These are phyloP conservation scores for Teinopalpus imperialis DNA, from an alignment of 2,888 invertebrate genomes.

Conservation along the genomic window DNA sequence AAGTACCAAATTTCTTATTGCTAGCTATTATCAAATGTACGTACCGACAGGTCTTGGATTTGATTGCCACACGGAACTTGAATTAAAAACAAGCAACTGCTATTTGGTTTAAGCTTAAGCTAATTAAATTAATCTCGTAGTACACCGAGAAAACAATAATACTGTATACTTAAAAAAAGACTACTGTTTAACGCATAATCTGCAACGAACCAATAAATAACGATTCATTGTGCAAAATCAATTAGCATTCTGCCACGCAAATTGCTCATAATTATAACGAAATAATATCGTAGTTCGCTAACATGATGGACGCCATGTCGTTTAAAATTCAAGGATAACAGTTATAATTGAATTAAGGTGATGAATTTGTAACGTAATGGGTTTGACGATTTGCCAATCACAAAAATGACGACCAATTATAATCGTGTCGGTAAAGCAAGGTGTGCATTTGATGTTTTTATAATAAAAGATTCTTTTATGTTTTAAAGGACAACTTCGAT, in stretches of 20 bases:
- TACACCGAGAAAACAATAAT: too few relatives aligned
- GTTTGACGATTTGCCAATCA: conserved; percentile 11
- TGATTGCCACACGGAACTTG: not conserved
- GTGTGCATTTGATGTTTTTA: conserved; percentile 3
- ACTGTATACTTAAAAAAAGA: not conserved
- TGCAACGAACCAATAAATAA: conserved; percentile 1
- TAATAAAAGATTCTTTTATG: too few relatives aligned
- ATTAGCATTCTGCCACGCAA: conserved; percentile 41
- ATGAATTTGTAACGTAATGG: conserved; percentile 22
- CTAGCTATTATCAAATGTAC: too few relatives aligned
- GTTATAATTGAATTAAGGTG: conserved; percentile 19
- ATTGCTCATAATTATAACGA: conserved; percentile 24
- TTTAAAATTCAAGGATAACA: conserved; percentile 22
- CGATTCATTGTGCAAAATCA: conserved; percentile 32
- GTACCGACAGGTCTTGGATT: not conserved
- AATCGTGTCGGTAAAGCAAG: conserved; percentile 6
- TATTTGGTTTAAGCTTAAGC: too few relatives aligned
- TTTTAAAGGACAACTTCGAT: too few relatives aligned
- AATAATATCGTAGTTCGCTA: conserved; percentile 24
- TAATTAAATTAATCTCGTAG: too few relatives aligned
- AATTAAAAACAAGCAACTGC: not conserved
- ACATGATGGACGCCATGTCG: conserved; percentile 28
- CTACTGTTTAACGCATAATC: conserved; percentile 9
- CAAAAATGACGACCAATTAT: conserved; percentile 13
- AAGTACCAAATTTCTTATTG: too few relatives aligned